Conservation (phyloP, 2,888 invertebrate genomes). For the Fissipunctia ypsillon region DNA sequence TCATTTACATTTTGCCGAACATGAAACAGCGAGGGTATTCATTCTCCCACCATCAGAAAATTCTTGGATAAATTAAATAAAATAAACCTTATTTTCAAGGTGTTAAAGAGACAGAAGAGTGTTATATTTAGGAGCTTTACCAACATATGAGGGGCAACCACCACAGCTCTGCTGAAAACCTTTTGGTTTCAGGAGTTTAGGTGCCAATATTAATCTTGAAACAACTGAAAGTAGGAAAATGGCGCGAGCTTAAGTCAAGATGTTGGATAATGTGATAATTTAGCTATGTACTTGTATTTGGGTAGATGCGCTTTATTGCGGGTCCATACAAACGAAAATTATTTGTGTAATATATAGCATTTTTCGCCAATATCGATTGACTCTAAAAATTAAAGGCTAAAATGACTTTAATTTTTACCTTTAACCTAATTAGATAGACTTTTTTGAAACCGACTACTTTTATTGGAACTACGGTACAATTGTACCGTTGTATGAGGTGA, state of each 20-base stretch:
- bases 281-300: conserved; percentile 10
- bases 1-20: no score
- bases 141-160: no score
- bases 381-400: background rate
- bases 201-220: conserved; percentile 34
- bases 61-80: background rate
- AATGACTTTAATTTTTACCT: no score
- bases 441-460: no score
- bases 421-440: no score
- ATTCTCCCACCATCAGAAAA: background rate
- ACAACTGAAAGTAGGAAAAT: conserved; percentile 17
- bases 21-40: no score
- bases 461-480: no score
- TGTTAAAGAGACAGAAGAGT: conserved; percentile 10
- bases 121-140: background rate
- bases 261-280: conserved; percentile 8
- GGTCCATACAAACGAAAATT: conserved; percentile 17
- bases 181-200: conserved; percentile 25
- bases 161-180: no score
- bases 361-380: background rate
- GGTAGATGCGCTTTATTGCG: background rate
- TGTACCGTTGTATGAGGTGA: no score
- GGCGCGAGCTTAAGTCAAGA: conserved; percentile 12
- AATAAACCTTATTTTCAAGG: conserved; percentile 3
- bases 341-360: no score